phyloP scores from a whole-genome alignment of 2,113 vertebrate species.

The Phocoena phocoena region DNA sequence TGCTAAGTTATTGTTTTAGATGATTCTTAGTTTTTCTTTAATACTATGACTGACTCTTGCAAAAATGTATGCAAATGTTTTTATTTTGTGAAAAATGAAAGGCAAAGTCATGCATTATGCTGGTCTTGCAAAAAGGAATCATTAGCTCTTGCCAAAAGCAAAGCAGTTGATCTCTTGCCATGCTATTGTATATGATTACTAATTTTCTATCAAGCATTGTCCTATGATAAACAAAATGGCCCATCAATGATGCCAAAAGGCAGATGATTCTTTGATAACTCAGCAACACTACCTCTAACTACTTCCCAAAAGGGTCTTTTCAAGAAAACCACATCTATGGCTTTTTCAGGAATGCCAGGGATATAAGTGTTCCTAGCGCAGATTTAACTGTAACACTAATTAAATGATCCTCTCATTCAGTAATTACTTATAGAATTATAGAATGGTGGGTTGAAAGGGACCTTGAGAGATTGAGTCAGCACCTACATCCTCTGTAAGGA shows the following conservation, averaged over 20 bases:
- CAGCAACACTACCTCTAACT: slow-evolving; percentile 64
- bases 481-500: background rate
- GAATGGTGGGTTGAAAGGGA: slow-evolving; percentile 25
- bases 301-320: slow-evolving; percentile 66
- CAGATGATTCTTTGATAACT: slow-evolving; percentile 67
- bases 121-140: slow-evolving; percentile 83
- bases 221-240: slow-evolving; percentile 65
- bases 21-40: slow-evolving; percentile 70
- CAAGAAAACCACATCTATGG: slow-evolving; percentile 71
- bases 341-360: slow-evolving; percentile 76
- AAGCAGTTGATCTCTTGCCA: slow-evolving; percentile 81
- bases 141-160: slow-evolving; percentile 86
- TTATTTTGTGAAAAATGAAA: slow-evolving; percentile 80
- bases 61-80: slow-evolving; percentile 83
- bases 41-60: slow-evolving; percentile 76
- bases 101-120: slow-evolving; percentile 82
- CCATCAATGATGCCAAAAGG: slow-evolving; percentile 47
- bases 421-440: slow-evolving; percentile 80
- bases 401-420: slow-evolving; percentile 81
- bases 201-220: slow-evolving; percentile 73
- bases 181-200: slow-evolving; percentile 73
- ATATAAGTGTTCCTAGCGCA: slow-evolving; percentile 78
- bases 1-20: slow-evolving; percentile 71
- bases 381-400: slow-evolving; percentile 85
- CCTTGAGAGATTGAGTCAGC: slow-evolving; percentile 53